A percentile compares a stretch with the other conserved stretches of the same genome.
Evolutionary conservation across 2,797 vertebrate species (phyloP).

Genomic region (Pseudochromis fuscus): DNA sequence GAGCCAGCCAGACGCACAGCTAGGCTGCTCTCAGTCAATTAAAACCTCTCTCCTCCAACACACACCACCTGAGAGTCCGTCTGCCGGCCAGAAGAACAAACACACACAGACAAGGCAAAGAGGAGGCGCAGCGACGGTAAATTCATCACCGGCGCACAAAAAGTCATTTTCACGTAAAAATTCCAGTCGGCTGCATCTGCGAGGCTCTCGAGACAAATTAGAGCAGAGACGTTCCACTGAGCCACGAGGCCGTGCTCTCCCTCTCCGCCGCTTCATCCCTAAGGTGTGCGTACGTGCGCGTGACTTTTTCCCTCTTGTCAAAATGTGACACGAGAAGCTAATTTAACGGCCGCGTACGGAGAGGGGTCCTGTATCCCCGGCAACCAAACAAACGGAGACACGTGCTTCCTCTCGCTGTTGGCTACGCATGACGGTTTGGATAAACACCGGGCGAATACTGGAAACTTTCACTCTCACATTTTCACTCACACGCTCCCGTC

Average conservation of each 20-base stretch:
- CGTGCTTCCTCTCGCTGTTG: conserved; percentile 80
- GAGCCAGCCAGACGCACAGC: conserved; percentile 55
- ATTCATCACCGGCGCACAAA: conserved; percentile 48
- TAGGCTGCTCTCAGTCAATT: conserved; percentile 56
- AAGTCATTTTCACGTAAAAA: conserved; percentile 47
- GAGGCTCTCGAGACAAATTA: conserved; percentile 36
- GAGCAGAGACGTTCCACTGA: conserved; percentile 18
- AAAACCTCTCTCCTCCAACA: conserved; percentile 51
- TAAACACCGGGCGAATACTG: conserved; percentile 75
- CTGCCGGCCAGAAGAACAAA: conserved; percentile 43
- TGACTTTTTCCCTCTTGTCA: conserved; percentile 55
- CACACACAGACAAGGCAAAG: conserved; percentile 30
- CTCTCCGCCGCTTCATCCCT: conserved; percentile 35
- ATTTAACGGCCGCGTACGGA: conserved; percentile 60
- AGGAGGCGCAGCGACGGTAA: conserved; percentile 30
- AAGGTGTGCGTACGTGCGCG: conserved; percentile 30
- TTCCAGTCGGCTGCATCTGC: conserved; percentile 32
- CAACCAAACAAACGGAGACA: conserved; percentile 85
- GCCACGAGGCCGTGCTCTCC: conserved; percentile 28
- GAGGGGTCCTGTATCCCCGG: conserved; percentile 68
- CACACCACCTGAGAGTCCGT: conserved; percentile 55
- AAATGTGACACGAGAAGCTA: conserved; percentile 66
- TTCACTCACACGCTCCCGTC: conserved; percentile 64
- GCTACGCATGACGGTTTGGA: conserved; percentile 65
- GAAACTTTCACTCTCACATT: conserved; percentile 80